Percentiles rank a stretch among this genome's conserved stretches.
Conservation (phyloP, 2,797 vertebrate species). For the Enteromius afrohamiltoni region DNA sequence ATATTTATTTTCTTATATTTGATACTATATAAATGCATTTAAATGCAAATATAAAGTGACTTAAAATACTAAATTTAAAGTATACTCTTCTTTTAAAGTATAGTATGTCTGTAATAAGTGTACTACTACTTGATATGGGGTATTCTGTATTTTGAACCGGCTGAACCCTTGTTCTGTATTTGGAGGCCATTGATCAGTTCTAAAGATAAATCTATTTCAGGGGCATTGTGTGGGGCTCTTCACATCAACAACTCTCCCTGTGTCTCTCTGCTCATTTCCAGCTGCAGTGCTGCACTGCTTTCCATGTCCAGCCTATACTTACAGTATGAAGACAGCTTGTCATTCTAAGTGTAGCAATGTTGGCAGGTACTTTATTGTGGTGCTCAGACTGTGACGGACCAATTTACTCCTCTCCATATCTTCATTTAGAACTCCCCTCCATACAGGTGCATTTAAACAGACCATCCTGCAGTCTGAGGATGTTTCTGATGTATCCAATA, state of each 20-base stretch:
- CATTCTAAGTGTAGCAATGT: not conserved
- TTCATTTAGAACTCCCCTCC: not conserved
- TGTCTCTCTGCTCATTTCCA: constrained; percentile 24
- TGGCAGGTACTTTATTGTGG: constrained; percentile 12
- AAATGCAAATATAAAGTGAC: not conserved
- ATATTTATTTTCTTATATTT: too few species aligned
- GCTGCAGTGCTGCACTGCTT: constrained; percentile 1
- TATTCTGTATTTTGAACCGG: constrained; percentile 30
- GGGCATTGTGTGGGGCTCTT: constrained; percentile 31
- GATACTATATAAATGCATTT: too few species aligned
- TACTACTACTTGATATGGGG: not conserved
- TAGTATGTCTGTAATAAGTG: not conserved
- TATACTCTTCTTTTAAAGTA: not conserved
- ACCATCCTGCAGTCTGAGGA: not conserved
- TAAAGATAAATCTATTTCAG: constrained; percentile 57
- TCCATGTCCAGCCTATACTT: constrained; percentile 1
- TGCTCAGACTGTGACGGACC: not conserved
- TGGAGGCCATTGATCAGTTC: constrained; percentile 53
- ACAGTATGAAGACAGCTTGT: constrained; percentile 5
- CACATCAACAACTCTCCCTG: constrained; percentile 22
- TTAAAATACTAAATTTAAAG: not conserved
- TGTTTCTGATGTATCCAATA: constrained; percentile 41
- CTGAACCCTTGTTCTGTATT: constrained; percentile 30
- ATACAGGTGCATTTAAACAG: not conserved
- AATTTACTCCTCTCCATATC: not conserved